A percentile compares a stretch with the other conserved stretches of the same genome.
Conservation (phyloP, 2,797 vertebrate species). For the Urosaurus nigricauda region DNA sequence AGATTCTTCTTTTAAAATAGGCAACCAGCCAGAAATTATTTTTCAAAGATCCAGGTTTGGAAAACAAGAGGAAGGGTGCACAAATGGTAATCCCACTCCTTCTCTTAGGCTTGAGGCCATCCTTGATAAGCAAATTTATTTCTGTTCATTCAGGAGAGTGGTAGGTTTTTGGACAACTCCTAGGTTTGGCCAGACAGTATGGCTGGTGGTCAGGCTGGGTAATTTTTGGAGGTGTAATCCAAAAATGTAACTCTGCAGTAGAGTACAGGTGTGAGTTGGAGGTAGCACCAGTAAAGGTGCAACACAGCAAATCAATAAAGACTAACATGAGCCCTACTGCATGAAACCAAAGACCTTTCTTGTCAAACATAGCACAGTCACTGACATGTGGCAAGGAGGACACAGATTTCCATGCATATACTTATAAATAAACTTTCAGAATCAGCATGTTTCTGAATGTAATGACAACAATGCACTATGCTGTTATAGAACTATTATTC, state of each 20-base stretch:
- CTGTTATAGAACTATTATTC: too few relatives aligned
- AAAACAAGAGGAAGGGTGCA: slow-evolving; percentile 3
- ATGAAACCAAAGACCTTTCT: background rate
- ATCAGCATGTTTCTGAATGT: background rate
- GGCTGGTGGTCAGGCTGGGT: background rate
- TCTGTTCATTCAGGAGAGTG: slow-evolving; percentile 23
- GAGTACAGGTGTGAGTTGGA: background rate
- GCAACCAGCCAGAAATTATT: slow-evolving; percentile 64
- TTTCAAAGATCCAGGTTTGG: slow-evolving; percentile 42
- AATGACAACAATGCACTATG: too few relatives aligned
- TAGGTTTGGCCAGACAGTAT: background rate
- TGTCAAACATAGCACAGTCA: background rate
- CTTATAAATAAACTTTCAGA: background rate
- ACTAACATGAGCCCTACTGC: background rate
- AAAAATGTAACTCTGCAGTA: background rate
- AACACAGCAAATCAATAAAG: background rate
- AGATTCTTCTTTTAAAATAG: slow-evolving; percentile 68
- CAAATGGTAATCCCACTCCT: background rate
- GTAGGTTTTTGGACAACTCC: background rate
- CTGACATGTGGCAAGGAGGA: background rate
- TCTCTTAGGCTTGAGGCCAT: slow-evolving; percentile 9
- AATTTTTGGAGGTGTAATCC: background rate
- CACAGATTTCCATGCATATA: background rate
- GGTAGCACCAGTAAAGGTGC: background rate
- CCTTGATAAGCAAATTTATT: slow-evolving; percentile 13